These are phyloP conservation scores for Syngnathus floridae DNA, from an alignment of 2,113 vertebrate species.

Conservation along the genomic window DNA sequence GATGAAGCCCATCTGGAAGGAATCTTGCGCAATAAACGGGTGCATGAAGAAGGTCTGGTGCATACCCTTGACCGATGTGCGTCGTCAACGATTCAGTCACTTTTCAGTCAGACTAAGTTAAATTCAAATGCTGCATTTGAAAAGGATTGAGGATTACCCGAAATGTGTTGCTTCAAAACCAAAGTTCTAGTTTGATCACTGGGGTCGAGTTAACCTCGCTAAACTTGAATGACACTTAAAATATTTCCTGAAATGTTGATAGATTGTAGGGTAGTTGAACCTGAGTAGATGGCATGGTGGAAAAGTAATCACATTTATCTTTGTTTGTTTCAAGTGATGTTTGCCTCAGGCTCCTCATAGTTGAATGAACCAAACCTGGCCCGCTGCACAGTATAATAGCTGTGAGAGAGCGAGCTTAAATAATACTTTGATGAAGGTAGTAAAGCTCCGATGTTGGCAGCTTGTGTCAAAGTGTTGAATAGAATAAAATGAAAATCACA, in stretches of 20 bases:
- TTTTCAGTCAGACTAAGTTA: constrained; percentile 4
- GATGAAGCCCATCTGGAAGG: constrained; percentile 52
- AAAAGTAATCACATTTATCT: too few species aligned
- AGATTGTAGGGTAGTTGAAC: too few species aligned
- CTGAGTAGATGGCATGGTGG: too few species aligned
- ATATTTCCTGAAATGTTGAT: too few species aligned
- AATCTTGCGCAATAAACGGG: constrained; percentile 34
- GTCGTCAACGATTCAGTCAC: constrained; percentile 22
- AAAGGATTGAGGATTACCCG: neutral
- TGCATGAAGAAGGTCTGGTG: constrained; percentile 19
- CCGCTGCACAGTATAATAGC: too few species aligned
- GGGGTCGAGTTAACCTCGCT: too few species aligned
- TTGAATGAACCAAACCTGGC: too few species aligned
- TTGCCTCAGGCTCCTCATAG: too few species aligned
- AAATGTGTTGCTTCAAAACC: neutral
- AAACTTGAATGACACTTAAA: too few species aligned
- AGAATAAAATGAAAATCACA: neutral
- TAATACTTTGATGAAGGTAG: neutral
- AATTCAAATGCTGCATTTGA: neutral
- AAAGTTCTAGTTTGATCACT: too few species aligned
- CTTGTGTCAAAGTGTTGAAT: neutral
- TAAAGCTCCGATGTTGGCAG: neutral
- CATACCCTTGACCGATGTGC: constrained; percentile 16
- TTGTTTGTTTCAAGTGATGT: too few species aligned
- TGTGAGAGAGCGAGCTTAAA: neutral